Percentiles rank a stretch among this genome's conserved stretches.
Evolutionary conservation across 2,888 invertebrate genomes (phyloP).

Genomic region (Stenichneumon culpator): DNA sequence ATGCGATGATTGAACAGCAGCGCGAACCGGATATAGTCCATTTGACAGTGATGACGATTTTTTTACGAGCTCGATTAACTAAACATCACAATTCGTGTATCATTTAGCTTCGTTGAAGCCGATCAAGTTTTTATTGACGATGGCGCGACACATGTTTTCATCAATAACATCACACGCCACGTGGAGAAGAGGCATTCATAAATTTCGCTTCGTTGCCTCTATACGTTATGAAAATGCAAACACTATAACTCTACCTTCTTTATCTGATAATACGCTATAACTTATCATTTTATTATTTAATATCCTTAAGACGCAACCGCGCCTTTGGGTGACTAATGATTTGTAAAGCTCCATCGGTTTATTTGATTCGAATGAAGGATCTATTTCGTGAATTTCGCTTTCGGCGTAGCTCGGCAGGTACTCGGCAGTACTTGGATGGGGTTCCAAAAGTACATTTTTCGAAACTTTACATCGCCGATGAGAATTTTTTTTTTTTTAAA

Average conservation of each 20-base stretch:
- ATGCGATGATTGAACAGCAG: constrained; percentile 10
- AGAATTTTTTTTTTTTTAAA: not conserved
- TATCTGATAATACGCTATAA: not conserved
- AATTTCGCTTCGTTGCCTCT: not conserved
- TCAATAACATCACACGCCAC: not conserved
- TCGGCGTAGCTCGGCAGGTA: no score
- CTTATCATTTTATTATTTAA: not conserved
- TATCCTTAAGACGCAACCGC: not conserved
- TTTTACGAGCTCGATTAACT: not conserved
- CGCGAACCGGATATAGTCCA: not conserved
- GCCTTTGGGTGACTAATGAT: not conserved
- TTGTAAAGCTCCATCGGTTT: not conserved
- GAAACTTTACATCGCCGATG: not conserved
- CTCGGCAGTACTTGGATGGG: no score
- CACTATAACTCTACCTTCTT: not conserved
- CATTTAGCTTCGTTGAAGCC: not conserved
- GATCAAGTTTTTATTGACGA: not conserved
- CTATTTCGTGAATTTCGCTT: not conserved
- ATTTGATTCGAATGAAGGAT: not conserved
- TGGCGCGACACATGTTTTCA: not conserved
- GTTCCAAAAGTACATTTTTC: not conserved
- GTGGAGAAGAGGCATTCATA: not conserved
- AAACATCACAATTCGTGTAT: not conserved
- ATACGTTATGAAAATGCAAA: not conserved
- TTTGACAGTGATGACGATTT: not conserved